Conservation (phyloP, 1,140 invertebrate species). For the Lepidurus couesii region DNA sequence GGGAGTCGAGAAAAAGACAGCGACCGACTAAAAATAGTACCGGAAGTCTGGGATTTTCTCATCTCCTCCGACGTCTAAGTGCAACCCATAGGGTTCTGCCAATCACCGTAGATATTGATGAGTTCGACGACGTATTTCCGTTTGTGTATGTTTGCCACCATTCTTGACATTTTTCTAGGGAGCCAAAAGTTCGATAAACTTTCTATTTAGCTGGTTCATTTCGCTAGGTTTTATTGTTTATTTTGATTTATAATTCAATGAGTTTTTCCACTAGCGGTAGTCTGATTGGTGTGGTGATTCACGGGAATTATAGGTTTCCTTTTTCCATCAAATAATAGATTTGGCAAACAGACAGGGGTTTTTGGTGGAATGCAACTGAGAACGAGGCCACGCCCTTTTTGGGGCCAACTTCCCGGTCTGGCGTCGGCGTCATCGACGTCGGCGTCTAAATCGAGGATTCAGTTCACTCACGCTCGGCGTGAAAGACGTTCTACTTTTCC, state of each 20-base stretch:
- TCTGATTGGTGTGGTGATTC: too few species aligned
- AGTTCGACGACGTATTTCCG: slow-evolving; percentile 14
- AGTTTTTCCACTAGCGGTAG: neutral
- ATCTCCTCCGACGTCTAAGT: neutral
- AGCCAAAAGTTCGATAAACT: neutral
- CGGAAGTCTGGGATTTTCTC: slow-evolving; percentile 12
- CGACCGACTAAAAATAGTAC: neutral
- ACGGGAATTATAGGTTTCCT: too few species aligned
- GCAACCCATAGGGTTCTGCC: slow-evolving; percentile 13
- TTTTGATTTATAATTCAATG: neutral
- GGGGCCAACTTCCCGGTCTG: neutral
- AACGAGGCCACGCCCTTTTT: neutral
- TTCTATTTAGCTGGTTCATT: neutral
- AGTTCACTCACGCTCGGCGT: slow-evolving; percentile 20
- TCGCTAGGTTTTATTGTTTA: neutral
- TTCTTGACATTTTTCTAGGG: neutral
- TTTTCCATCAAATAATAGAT: neutral
- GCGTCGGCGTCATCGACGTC: neutral
- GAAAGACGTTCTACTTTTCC: slow-evolving; percentile 15
- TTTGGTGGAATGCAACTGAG: slow-evolving; percentile 15
- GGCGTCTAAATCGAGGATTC: neutral
- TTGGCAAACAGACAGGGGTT: neutral
- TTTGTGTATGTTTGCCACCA: neutral
- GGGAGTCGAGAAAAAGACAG: neutral
- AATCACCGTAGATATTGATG: slow-evolving; percentile 14